Conservation (phyloP, 2,888 invertebrate species). For the Drosophila atripex region DNA sequence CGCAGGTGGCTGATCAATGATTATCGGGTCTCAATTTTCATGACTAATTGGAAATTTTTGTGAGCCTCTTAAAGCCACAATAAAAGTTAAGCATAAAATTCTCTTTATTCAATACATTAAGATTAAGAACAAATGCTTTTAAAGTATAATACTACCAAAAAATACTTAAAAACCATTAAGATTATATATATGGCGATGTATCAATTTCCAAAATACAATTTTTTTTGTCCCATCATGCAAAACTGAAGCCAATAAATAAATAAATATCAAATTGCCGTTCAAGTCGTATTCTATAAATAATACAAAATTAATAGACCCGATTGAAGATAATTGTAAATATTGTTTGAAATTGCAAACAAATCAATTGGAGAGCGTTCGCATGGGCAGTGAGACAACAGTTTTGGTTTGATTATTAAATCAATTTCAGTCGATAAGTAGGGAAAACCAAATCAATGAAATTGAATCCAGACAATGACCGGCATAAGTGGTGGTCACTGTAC, state of each 20-base stretch:
- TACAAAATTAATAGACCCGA: slow-evolving; percentile 16
- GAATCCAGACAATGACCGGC: slow-evolving; percentile 12
- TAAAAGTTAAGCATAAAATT: slow-evolving; percentile 8
- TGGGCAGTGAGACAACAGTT: slow-evolving; percentile 33
- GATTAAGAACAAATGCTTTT: too few relatives aligned
- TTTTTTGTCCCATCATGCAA: background rate
- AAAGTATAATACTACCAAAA: background rate
- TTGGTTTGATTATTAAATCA: slow-evolving; percentile 15
- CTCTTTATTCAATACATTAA: background rate
- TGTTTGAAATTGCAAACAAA: slow-evolving; percentile 14
- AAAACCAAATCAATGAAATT: slow-evolving; percentile 33
- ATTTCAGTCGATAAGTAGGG: slow-evolving; percentile 21
- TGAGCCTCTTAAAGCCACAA: slow-evolving; percentile 1
- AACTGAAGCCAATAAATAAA: slow-evolving; percentile 18
- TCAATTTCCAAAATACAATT: too few relatives aligned
- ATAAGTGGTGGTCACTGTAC: slow-evolving; percentile 32
- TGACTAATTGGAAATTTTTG: slow-evolving; percentile 26
- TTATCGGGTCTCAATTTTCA: background rate
- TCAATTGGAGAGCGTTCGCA: slow-evolving; percentile 22
- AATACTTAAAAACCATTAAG: too few relatives aligned
- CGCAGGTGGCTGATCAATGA: background rate
- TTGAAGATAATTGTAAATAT: slow-evolving; percentile 19
- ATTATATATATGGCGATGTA: too few relatives aligned
- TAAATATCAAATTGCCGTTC: background rate
- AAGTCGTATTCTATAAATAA: slow-evolving; percentile 26